Evolutionary conservation across 2,113 vertebrate genomes (phyloP), one percentile per base, ranked within the genome.

Genomic region (Marcusenius ussheri): DNA sequence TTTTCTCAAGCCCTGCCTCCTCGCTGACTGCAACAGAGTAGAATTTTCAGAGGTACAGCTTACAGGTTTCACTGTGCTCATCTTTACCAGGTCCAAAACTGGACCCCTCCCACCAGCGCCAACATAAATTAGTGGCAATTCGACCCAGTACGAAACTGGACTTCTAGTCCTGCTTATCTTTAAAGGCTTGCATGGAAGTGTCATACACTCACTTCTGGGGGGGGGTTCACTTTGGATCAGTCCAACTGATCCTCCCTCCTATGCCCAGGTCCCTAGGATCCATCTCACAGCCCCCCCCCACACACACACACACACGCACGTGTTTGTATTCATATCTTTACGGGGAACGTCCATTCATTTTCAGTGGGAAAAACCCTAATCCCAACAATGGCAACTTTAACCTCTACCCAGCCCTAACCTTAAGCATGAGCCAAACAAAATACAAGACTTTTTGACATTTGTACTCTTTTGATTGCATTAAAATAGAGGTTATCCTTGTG

Each of bases 141-240:
- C 24, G 49, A 50, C 49, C 47, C 49, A 87, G n/a, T 49, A 6
- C 13, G 31, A 7, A 17, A 17, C 15, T 4, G 21, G 46, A 45
- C 35, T 87, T 50, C 46, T 27, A 17, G 19, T 89, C 83, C 88
- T 62, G 27, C 42, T 88, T 88, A 46, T 46, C 11, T 80, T 91
- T 51, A 90, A 90, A 88, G 47, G 51, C 93, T 90, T 92, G 74
- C 58, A 45, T 88, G 90, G 91, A 91, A 42, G 90, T 70, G 62
- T 27, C 62, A 70, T 70, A 70, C n/a, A 31, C n/a, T 70, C 27
- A 70, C 1, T 70, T 27, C 46, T 90, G 91, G 83, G 86, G 86
- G 89, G 86, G 86, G 70, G 56, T 11, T 80, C 74, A 80, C 74
- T 70, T 70, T 70, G 62, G 62, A 70, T 70, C 62, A 70, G 31